phyloP scores from a whole-genome alignment of 2,888 invertebrate species.

The Lasioglossum malachurum region DNA sequence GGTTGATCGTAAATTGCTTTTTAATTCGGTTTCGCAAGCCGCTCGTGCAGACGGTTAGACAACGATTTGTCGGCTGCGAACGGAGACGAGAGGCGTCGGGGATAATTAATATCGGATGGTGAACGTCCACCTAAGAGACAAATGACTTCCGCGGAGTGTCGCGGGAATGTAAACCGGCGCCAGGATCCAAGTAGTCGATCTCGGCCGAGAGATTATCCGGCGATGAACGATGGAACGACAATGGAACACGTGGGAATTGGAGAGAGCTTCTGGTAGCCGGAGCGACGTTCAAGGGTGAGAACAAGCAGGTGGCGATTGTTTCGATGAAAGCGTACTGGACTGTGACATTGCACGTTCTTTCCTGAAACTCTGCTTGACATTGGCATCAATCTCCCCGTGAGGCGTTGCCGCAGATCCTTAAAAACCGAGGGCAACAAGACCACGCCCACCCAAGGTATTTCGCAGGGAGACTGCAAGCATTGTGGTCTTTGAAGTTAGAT shows the following conservation, averaged over 20 bases:
- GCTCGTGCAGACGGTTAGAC: slow-evolving; percentile 29
- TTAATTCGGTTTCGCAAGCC: slow-evolving; percentile 27
- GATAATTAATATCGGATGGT: slow-evolving; percentile 60
- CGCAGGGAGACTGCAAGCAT: neutral
- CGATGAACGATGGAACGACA: slow-evolving; percentile 23
- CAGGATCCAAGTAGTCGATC: slow-evolving; percentile 1
- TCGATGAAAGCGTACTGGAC: neutral
- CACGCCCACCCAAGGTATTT: neutral
- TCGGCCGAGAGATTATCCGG: slow-evolving; percentile 31
- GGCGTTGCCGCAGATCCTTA: neutral
- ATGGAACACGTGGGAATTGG: slow-evolving; percentile 25
- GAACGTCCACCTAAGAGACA: slow-evolving; percentile 59
- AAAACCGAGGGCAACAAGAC: neutral
- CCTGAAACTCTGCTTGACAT: neutral
- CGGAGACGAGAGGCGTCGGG: slow-evolving; percentile 7
- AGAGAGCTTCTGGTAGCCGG: neutral
- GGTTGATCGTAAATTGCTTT: slow-evolving; percentile 17
- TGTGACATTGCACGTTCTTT: neutral
- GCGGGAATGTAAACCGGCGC: slow-evolving; percentile 31
- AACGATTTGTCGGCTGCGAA: slow-evolving; percentile 17
- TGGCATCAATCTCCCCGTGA: neutral
- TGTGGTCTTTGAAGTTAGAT: neutral
- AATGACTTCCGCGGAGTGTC: slow-evolving; percentile 68
- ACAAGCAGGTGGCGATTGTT: slow-evolving; percentile 4
- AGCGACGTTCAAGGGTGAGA: slow-evolving; percentile 11